Percentiles rank a stretch among this genome's conserved stretches.
Evolutionary conservation across 1,140 invertebrate species (phyloP).

Genomic region (Lepidostoma basale): DNA sequence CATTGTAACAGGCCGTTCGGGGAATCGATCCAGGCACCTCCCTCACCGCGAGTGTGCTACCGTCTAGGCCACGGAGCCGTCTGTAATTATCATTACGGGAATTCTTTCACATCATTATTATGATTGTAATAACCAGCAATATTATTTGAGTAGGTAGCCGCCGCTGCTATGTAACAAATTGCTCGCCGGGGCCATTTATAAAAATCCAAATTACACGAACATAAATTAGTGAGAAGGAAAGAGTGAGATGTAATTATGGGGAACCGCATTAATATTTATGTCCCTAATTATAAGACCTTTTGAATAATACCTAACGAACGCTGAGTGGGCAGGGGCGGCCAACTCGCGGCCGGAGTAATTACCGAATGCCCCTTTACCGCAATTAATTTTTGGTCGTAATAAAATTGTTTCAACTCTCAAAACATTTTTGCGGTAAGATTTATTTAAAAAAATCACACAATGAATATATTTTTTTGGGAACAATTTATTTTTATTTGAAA

Average conservation of each 20-base stretch:
- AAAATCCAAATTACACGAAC: conserved; percentile 47
- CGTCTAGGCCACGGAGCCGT: conserved; percentile 23
- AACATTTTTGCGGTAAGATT: no score
- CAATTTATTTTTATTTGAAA: no score
- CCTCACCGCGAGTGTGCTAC: neutral
- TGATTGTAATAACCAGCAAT: conserved; percentile 12
- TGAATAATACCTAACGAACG: conserved; percentile 47
- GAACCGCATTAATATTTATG: conserved; percentile 47
- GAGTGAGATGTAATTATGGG: conserved; percentile 47
- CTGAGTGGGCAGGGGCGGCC: conserved; percentile 36
- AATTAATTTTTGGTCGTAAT: no score
- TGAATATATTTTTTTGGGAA: no score
- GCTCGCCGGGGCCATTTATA: conserved; percentile 45
- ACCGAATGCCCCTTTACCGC: no score
- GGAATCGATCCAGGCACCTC: neutral
- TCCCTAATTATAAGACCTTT: conserved; percentile 47
- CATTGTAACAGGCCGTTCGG: neutral
- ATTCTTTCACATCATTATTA: conserved; percentile 40
- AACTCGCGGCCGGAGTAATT: neutral
- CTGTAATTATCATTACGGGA: conserved; percentile 46
- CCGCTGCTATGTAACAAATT: conserved; percentile 42
- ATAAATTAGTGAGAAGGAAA: conserved; percentile 47
- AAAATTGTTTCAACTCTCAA: no score
- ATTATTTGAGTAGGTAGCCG: conserved; percentile 44
- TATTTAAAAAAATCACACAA: no score